A percentile compares a stretch with the other conserved stretches of the same genome.
These are phyloP conservation scores for Nephrocerus scutellatus DNA, from an alignment of 2,888 invertebrate species.

Conservation along the genomic window DNA sequence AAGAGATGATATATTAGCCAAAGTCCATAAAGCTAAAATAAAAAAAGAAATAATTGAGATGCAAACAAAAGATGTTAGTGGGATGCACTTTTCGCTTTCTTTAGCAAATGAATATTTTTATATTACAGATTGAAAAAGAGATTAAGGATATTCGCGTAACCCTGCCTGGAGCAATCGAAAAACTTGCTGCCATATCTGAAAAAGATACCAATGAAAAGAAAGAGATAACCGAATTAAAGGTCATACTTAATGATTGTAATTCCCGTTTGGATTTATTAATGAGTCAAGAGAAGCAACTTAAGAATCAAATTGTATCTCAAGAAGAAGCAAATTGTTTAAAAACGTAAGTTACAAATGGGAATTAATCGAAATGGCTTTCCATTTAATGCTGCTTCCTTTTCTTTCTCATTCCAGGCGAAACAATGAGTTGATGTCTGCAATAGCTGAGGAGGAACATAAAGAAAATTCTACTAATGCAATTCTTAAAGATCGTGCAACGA, in stretches of 20 bases:
- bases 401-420: conserved; percentile 17
- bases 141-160: conserved; percentile 12
- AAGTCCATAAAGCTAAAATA: conserved; percentile 22
- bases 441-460: no score
- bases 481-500: conserved; percentile 24
- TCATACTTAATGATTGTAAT: conserved; percentile 8
- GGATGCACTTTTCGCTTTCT: no score
- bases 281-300: conserved; percentile 22
- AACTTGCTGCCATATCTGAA: conserved; percentile 20
- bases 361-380: no score
- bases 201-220: conserved; percentile 9
- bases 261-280: conserved; percentile 8
- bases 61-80: conserved; percentile 20
- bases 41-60: conserved; percentile 19
- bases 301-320: conserved; percentile 31
- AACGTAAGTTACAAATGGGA: conserved; percentile 18
- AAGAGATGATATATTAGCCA: conserved; percentile 22
- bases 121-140: conserved; percentile 11
- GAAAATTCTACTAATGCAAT: conserved; percentile 13
- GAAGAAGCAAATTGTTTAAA: conserved; percentile 27
- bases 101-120: no score
- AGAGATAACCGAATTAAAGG: conserved; percentile 4
- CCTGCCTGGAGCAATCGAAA: conserved; percentile 15
- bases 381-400: background rate
- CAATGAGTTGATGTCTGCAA: conserved; percentile 11